A percentile compares a stretch with the other conserved stretches of the same genome.
Evolutionary conservation across 2,797 vertebrate species (phyloP).

Genomic region (Cirrhinus molitorella): DNA sequence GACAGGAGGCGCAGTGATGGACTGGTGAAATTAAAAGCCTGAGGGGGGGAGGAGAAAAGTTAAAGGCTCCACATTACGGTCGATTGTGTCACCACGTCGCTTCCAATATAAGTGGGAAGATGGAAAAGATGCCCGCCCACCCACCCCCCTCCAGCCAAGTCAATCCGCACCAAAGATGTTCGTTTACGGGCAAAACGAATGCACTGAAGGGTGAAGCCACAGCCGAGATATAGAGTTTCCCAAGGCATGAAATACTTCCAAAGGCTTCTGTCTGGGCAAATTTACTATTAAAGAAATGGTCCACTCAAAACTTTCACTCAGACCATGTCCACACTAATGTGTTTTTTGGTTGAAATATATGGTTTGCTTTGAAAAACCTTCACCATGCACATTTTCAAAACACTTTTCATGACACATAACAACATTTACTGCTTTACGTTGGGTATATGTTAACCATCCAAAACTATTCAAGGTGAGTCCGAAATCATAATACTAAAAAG

Average conservation of each 20-base stretch:
- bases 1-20: constrained; percentile 68
- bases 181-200: constrained; percentile 29
- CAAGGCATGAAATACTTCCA: constrained; percentile 35
- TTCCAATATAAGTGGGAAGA: constrained; percentile 71
- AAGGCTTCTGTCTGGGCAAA: constrained; percentile 1
- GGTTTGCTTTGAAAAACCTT: not conserved
- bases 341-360: not conserved
- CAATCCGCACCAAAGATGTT: constrained; percentile 43
- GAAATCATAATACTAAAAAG: not conserved
- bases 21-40: constrained; percentile 76
- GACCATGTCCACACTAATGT: not conserved
- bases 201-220: constrained; percentile 44
- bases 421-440: not conserved
- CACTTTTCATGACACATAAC: not conserved
- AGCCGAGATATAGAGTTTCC: constrained; percentile 19
- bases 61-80: constrained; percentile 74
- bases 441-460: not conserved
- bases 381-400: not conserved
- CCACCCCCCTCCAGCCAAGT: constrained; percentile 10
- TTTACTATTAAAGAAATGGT: constrained; percentile 20
- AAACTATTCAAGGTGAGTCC: not conserved
- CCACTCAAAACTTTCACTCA: not conserved
- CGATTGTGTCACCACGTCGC: constrained; percentile 70
- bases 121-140: constrained; percentile 52
- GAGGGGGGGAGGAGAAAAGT: constrained; percentile 67